Base-by-base conservation (phyloP, 2,797 vertebrate genomes). In the Scarus forsteni region DNA sequence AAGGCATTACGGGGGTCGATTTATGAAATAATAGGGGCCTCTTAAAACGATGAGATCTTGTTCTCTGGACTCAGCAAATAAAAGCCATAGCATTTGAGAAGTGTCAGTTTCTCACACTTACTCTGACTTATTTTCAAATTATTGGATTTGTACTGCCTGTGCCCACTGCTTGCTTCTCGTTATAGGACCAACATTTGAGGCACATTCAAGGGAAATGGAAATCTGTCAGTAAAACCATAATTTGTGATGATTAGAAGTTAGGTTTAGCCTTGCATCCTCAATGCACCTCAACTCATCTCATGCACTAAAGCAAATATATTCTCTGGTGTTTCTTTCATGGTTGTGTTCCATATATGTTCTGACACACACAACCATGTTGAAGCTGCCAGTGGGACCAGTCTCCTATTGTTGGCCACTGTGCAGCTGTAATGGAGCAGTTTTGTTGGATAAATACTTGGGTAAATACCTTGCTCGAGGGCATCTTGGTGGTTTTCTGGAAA, bases 401-500 rank as follows among this genome's bases (percentile, higher is more conserved):
- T 34, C 71, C 74, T 67, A 64, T 59, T 0, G 16, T 65, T 87
- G 73, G 83, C 83, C 56, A 68, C 65, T 39, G 57, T 88, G 75
- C 58, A 73, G 73, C 66, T 82, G 70, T 81, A 85, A 70, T 84
- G 77, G 75, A 80, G 74, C 70, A 81, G 71, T 87, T 82, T 81
- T 79, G 27, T n/a, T 39, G 78, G 77, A 87, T 87, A 88, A 85
- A 87, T 73, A 75, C 81, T 81, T 89, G 77, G 73, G 84, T 87
- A 50, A 50, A 50, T 75, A 72, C 80, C 80, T 89, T 77, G 80
- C 83, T 81, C 44, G 46, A 80, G 81, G 85, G 82, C 79, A 84
- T 84, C 77, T 83, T 82, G 77, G 77, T 78, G 79, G 68, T 86
- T 89, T 88, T 86, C 19, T 81, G 73, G 56, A 85, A 75, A 74